These are phyloP conservation scores for Mystacornis crossleyi DNA, from an alignment of 2,113 vertebrate species.

Conservation along the genomic window DNA sequence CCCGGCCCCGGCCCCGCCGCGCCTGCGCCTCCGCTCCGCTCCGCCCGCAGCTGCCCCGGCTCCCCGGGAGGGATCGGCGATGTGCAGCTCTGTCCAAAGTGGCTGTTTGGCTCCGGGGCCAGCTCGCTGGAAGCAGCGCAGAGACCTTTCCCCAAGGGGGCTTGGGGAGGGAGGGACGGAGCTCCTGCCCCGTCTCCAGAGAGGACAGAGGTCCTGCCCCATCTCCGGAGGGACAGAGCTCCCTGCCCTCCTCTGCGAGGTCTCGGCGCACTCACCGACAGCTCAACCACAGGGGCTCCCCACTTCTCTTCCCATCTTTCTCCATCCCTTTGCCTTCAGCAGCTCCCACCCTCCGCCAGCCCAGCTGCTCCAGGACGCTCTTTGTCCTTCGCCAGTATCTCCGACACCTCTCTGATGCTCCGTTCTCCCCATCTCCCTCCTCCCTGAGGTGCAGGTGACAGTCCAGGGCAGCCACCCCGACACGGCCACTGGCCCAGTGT, in stretches of 20 bases:
- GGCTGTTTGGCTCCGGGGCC: too few relatives aligned
- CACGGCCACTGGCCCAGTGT: background rate
- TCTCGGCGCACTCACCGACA: background rate
- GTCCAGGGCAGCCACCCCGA: rapidly evolving
- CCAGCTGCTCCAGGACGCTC: background rate
- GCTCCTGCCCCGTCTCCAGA: background rate
- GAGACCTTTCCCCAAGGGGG: background rate
- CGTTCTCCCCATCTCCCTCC: background rate
- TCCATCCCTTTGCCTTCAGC: background rate
- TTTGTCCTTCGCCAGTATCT: background rate
- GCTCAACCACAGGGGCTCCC: background rate
- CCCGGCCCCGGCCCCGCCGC: too few relatives aligned
- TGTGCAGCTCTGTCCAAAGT: rapidly evolving
- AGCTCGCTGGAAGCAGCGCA: background rate
- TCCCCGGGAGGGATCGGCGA: too few relatives aligned
- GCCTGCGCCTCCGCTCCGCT: background rate
- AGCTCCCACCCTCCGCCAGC: background rate
- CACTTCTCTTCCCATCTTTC: background rate
- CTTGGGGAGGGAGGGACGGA: background rate
- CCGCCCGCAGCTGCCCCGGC: background rate
- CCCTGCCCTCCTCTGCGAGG: background rate
- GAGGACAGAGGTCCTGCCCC: background rate
- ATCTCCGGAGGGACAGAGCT: background rate
- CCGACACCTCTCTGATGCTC: background rate
- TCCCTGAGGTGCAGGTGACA: background rate